phyloP scores from a whole-genome alignment of 2,888 invertebrate species.

The Caenorhabditis panamensis region DNA sequence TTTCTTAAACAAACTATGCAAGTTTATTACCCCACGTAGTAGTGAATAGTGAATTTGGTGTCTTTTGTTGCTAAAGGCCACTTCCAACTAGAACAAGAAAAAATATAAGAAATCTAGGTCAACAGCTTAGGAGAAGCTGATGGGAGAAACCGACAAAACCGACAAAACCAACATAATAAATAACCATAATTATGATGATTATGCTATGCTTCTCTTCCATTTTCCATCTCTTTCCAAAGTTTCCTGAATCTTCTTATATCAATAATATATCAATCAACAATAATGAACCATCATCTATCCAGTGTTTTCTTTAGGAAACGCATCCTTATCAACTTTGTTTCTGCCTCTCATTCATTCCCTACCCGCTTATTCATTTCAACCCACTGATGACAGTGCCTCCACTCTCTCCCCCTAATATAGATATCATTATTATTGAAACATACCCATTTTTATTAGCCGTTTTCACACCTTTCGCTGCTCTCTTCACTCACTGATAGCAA shows the following conservation, averaged over 20 bases:
- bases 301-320: neutral
- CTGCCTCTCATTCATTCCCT: neutral
- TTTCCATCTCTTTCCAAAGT: slow-evolving; percentile 2
- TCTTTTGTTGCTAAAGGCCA: too few species aligned
- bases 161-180: slow-evolving; percentile 16
- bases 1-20: slow-evolving; percentile 58
- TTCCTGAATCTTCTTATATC: neutral
- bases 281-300: neutral
- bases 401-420: slow-evolving; percentile 14
- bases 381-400: slow-evolving; percentile 39
- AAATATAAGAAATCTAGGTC: neutral
- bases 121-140: too few species aligned
- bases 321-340: neutral
- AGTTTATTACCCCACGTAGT: slow-evolving; percentile 12
- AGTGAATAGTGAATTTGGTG: neutral
- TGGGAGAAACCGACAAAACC: too few species aligned
- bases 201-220: too few species aligned
- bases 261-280: slow-evolving; percentile 34
- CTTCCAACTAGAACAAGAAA: too few species aligned
- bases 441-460: slow-evolving; percentile 50
- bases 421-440: slow-evolving; percentile 60
- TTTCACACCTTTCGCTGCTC: slow-evolving; percentile 52
- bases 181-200: slow-evolving; percentile 36
- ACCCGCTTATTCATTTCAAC: slow-evolving; percentile 40
- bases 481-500: slow-evolving; percentile 30